Percentiles rank a stretch among this genome's conserved stretches.
phyloP scores from a whole-genome alignment of 1,140 invertebrate species.

The Penaeus vannamei region DNA sequence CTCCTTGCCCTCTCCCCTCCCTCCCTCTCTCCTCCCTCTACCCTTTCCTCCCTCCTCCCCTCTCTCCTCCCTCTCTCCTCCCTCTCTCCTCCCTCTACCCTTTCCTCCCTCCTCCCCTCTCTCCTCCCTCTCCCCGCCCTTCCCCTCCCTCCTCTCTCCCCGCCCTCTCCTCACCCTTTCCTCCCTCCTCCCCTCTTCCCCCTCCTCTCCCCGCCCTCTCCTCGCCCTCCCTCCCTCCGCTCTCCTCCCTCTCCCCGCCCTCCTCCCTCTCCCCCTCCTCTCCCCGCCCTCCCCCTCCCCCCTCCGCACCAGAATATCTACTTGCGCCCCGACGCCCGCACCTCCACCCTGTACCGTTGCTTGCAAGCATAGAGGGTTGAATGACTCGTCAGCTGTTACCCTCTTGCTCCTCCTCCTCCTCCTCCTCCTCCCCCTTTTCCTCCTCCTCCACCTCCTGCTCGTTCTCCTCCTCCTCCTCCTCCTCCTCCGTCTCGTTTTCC shows the following conservation, averaged over 20 bases:
- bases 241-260: not conserved
- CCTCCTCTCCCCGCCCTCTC: not conserved
- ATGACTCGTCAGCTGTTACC: slow-evolving; percentile 17
- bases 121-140: too few relatives aligned
- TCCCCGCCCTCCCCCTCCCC: not conserved
- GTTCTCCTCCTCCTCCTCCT: not conserved
- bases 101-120: too few relatives aligned
- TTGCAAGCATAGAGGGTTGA: slow-evolving; percentile 18
- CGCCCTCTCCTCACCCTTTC: too few relatives aligned
- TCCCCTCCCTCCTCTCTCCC: too few relatives aligned
- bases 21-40: too few relatives aligned
- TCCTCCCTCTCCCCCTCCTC: not conserved
- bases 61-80: too few relatives aligned
- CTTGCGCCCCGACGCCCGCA: not conserved
- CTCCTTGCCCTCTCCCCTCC: too few relatives aligned
- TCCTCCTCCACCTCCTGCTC: not conserved
- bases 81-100: too few relatives aligned
- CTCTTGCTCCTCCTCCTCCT: not conserved
- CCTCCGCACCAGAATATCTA: not conserved
- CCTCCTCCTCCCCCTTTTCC: not conserved
- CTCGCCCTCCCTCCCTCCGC: not conserved
- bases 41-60: too few relatives aligned
- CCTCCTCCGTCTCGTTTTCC: not conserved
- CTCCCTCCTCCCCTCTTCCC: not conserved
- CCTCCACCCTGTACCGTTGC: slow-evolving; percentile 22